phyloP scores from a whole-genome alignment of 2,797 vertebrate species.

The Halcyon badia region DNA sequence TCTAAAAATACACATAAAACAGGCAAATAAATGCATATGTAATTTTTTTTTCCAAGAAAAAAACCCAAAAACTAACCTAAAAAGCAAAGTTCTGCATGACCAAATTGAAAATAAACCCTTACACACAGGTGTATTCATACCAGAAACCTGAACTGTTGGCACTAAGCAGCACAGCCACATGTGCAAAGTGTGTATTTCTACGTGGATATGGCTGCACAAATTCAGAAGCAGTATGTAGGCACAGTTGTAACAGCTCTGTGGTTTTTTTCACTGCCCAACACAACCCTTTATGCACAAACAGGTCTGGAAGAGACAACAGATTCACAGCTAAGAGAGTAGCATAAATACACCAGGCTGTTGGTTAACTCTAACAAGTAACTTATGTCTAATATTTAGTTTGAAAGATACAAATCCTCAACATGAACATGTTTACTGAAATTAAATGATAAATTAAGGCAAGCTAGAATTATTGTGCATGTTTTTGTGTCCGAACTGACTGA shows the following conservation, averaged over 20 bases:
- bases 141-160: neutral
- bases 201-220: neutral
- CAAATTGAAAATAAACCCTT: neutral
- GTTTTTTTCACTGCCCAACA: neutral
- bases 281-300: neutral
- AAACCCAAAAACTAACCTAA: neutral
- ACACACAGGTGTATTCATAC: neutral
- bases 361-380: neutral
- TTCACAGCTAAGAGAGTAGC: neutral
- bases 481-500: neutral
- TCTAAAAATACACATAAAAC: slow-evolving; percentile 5
- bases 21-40: neutral
- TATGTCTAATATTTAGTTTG: neutral
- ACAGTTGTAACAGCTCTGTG: neutral
- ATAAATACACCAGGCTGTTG: neutral
- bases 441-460: neutral
- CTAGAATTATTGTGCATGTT: neutral
- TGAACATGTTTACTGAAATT: neutral
- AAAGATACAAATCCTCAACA: neutral
- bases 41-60: neutral
- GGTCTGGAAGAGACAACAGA: neutral
- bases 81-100: neutral
- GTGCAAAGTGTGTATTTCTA: neutral
- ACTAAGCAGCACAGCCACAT: neutral
- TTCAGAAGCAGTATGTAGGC: neutral